Evolutionary conservation across 2,888 invertebrate species (phyloP).

Genomic region (Nymphalis urticae): DNA sequence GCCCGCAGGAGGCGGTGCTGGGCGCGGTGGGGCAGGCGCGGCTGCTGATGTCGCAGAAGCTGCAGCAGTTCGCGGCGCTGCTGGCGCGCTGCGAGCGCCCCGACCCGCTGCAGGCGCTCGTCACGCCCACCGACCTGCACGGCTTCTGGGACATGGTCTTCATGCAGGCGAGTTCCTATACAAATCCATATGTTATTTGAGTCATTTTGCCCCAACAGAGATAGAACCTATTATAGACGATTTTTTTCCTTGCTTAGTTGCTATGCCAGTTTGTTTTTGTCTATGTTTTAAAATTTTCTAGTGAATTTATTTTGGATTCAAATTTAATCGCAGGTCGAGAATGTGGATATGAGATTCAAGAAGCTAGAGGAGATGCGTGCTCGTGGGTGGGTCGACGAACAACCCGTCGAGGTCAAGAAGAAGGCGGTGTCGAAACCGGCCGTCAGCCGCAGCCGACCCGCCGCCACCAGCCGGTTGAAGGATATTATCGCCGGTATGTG

Average conservation of each 20-base stretch:
- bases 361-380: conserved; percentile 68
- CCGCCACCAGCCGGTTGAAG: conserved; percentile 53
- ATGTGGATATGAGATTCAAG: conserved; percentile 83
- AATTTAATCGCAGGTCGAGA: conserved; percentile 74
- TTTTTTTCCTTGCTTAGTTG: not conserved
- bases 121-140: conserved; percentile 87
- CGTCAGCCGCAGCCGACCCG: conserved; percentile 25
- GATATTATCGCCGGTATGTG: conserved; percentile 70
- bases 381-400: conserved; percentile 79
- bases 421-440: conserved; percentile 32
- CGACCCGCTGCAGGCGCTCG: conserved; percentile 70
- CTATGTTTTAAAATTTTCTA: not conserved
- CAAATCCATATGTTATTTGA: no score
- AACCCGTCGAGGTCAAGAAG: conserved; percentile 43
- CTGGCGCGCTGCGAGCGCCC: conserved; percentile 70
- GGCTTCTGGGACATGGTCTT: conserved; percentile 95
- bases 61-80: conserved; percentile 87
- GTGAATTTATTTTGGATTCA: not conserved
- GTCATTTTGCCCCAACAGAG: no score
- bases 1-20: conserved; percentile 79
- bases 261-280: no score
- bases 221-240: no score
- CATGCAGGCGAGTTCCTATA: conserved; percentile 80
- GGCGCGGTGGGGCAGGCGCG: conserved; percentile 90
- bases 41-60: conserved; percentile 88